These are phyloP conservation scores for Calameuta filiformis DNA, from an alignment of 2,888 invertebrate species.

Conservation along the genomic window DNA sequence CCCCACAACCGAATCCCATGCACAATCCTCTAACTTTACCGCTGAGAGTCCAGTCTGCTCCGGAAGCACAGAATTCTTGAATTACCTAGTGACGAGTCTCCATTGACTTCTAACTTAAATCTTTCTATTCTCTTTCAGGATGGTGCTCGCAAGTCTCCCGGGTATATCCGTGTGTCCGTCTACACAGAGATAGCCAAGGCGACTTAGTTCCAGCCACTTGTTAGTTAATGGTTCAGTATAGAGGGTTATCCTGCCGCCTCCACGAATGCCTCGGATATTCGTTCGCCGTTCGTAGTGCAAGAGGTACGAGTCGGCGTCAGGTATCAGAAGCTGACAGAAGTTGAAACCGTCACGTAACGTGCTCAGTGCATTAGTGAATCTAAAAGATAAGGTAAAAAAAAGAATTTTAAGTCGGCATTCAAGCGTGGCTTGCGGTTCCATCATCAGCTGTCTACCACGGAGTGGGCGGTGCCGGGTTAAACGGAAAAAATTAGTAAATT, in stretches of 20 bases:
- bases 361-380: not conserved
- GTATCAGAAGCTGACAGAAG: not conserved
- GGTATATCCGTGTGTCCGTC: not conserved
- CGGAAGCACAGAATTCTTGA: not conserved
- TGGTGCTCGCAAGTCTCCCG: not conserved
- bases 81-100: not conserved
- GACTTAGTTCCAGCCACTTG: not conserved
- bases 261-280: not conserved
- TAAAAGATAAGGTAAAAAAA: not conserved
- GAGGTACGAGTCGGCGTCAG: not conserved
- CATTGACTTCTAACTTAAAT: not conserved
- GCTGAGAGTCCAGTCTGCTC: not conserved
- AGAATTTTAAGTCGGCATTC: not conserved
- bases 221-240: not conserved
- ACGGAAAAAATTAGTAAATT: not conserved
- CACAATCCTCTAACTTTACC: not conserved
- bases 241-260: not conserved
- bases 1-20: not conserved
- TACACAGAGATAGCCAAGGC: not conserved
- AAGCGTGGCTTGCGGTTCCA: not conserved
- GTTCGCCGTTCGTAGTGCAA: not conserved
- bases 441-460: not conserved
- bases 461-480: conserved; percentile 1
- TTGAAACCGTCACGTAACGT: not conserved
- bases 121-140: not conserved